Evolutionary conservation across 64 coral and sea anemone genomes (phyloP).

Genomic region (Montipora sp.): DNA sequence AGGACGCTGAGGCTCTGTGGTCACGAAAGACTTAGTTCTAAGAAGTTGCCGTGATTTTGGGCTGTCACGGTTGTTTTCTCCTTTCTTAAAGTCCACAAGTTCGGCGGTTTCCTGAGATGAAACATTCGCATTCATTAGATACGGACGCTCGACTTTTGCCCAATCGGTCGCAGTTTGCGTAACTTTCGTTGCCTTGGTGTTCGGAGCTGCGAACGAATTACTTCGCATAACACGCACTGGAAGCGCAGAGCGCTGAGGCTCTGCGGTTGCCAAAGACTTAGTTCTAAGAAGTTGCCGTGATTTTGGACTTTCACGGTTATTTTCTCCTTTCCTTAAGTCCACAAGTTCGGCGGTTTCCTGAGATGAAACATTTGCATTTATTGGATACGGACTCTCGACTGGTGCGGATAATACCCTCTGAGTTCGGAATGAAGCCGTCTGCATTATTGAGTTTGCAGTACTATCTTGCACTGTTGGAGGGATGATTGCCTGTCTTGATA

Average conservation of each 20-base stretch:
- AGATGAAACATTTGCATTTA: neutral
- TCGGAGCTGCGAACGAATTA: slow-evolving; percentile 77
- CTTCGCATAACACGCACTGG: slow-evolving; percentile 51
- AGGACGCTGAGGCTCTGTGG: slow-evolving; percentile 38
- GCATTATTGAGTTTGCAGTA: neutral
- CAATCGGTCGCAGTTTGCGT: neutral
- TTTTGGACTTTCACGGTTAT: neutral
- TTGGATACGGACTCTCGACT: neutral
- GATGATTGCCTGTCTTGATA: no score
- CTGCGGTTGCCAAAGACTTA: slow-evolving; percentile 58
- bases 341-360: neutral
- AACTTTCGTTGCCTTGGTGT: slow-evolving; percentile 18
- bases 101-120: neutral
- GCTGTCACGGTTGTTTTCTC: neutral
- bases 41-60: slow-evolving; percentile 10
- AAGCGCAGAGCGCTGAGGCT: slow-evolving; percentile 22
- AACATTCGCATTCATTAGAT: neutral
- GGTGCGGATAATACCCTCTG: slow-evolving; percentile 1
- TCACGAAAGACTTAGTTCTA: slow-evolving; percentile 72
- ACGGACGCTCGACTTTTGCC: neutral
- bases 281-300: slow-evolving; percentile 47
- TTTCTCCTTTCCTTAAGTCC: neutral
- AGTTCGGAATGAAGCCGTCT: neutral
- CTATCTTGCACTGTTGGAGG: neutral
- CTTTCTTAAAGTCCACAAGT: neutral